Base-by-base conservation (phyloP, 2,113 vertebrate genomes). In the Lagenorhynchus albirostris region DNA sequence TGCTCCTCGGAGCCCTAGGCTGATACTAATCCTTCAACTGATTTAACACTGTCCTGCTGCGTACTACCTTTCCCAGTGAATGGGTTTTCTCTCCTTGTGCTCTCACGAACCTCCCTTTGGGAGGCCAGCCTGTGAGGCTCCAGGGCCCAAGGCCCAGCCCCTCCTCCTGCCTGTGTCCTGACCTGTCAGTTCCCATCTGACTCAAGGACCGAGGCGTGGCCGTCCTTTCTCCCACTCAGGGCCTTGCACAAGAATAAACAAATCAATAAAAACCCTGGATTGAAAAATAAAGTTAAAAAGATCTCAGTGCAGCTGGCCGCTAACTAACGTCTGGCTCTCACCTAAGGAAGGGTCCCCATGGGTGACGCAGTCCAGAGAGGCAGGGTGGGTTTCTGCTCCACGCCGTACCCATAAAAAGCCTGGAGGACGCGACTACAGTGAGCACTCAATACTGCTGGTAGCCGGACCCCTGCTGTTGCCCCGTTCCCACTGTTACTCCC, bases 281-380 rank as follows among this genome's bases (percentile, higher is more conserved):
- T 81, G 65, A 76, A 79, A 81, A 68, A 44, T 23, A 41, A 74
- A 67, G 70, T 50, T 79, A 8, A 23, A 53, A 73, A 25, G 55
- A 10, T 11, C 36, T 86, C 62, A 5, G n/a, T 13, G 50, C 36
- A 50, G 76, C 10, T 3, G 0, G 4, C n/a, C 5, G 1, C 76
- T 62, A 47, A 41, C 58, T 31, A 23, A 20, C 0, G 20, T 36
- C 41, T 31, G 21, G 62, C 20, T 33, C 36, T 62, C 5, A 2
- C 20, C 31, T 1, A 1, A 20, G 53, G 23, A 73, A 29, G 84
- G n/a, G 65, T 8, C 41, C 47, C n/a, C 9, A 4, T 2, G 7
- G 26, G 36, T 0, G 15, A 33, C 0, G 1, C 74, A 12, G 13
- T 7, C 31, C 33, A 0, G 8, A 3, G 36, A 70, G 44, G 53